These are phyloP conservation scores for Odontomyia ornata DNA, from an alignment of 2,888 invertebrate species.

Conservation along the genomic window DNA sequence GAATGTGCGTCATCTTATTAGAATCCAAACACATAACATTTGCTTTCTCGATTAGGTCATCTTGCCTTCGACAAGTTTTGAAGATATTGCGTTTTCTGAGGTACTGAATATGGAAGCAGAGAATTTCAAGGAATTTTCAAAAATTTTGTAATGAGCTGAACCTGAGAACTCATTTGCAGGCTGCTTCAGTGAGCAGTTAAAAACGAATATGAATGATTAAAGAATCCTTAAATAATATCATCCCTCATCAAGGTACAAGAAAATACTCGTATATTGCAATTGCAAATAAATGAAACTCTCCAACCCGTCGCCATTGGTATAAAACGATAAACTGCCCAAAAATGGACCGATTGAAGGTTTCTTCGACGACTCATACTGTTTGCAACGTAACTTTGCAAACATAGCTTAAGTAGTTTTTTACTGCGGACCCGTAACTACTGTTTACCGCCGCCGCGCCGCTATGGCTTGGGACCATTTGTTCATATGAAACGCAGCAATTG, in stretches of 20 bases:
- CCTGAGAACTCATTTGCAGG: too few species aligned
- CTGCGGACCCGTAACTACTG: not conserved
- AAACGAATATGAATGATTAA: too few species aligned
- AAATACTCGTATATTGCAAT: too few species aligned
- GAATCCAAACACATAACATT: not conserved
- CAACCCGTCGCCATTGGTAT: not conserved
- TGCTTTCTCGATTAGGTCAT: not conserved
- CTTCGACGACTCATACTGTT: not conserved
- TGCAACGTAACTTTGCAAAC: not conserved
- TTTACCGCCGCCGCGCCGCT: not conserved
- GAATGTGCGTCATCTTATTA: not conserved
- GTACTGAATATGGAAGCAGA: too few species aligned
- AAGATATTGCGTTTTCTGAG: too few species aligned
- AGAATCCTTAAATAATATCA: too few species aligned
- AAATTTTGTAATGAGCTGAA: too few species aligned
- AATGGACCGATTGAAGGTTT: constrained; percentile 3
- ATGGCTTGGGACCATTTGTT: not conserved
- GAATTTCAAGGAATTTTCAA: too few species aligned
- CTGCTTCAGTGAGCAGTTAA: too few species aligned
- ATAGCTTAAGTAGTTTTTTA: not conserved
- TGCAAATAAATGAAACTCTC: not conserved
- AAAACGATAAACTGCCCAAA: not conserved
- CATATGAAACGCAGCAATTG: not conserved
- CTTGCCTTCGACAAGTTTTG: not conserved
- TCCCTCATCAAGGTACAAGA: too few species aligned